phyloP scores from a whole-genome alignment of 37 sponge, comb jelly and placozoan species.

The Cladorhizidae sp. region DNA sequence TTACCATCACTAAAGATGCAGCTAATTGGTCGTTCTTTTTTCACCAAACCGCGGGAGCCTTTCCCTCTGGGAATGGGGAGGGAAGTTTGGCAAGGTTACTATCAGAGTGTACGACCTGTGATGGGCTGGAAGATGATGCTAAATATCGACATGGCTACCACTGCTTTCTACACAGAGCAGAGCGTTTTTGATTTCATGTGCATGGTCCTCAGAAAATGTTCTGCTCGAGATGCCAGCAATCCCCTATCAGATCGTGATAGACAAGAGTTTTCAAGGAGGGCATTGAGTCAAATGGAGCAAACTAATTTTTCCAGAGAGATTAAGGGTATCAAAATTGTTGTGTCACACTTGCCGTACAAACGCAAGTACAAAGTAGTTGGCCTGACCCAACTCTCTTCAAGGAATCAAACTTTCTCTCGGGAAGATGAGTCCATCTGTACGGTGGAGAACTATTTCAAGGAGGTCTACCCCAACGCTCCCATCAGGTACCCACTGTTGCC shows the following conservation, averaged over 20 bases:
- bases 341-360: slow-evolving; percentile 50
- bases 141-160: slow-evolving; percentile 68
- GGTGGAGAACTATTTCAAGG: slow-evolving; percentile 58
- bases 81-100: slow-evolving; percentile 73
- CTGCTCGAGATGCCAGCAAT: slow-evolving; percentile 8
- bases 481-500: slow-evolving; percentile 65
- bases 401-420: slow-evolving; percentile 17
- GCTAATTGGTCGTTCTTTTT: slow-evolving; percentile 63
- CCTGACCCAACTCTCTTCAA: not conserved
- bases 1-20: slow-evolving; percentile 31
- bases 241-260: not conserved
- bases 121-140: slow-evolving; percentile 60
- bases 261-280: not conserved
- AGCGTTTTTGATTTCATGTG: slow-evolving; percentile 72
- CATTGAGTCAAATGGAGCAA: slow-evolving; percentile 29
- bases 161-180: slow-evolving; percentile 89
- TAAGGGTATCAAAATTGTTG: slow-evolving; percentile 66
- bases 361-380: slow-evolving; percentile 39
- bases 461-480: slow-evolving; percentile 28
- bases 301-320: slow-evolving; percentile 50
- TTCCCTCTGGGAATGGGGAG: slow-evolving; percentile 52
- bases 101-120: slow-evolving; percentile 53
- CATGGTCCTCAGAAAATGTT: slow-evolving; percentile 21
- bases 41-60: not conserved
- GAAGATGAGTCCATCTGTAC: slow-evolving; percentile 23